Base-by-base conservation (phyloP, 2,888 invertebrate genomes). In the Alitta virens region DNA sequence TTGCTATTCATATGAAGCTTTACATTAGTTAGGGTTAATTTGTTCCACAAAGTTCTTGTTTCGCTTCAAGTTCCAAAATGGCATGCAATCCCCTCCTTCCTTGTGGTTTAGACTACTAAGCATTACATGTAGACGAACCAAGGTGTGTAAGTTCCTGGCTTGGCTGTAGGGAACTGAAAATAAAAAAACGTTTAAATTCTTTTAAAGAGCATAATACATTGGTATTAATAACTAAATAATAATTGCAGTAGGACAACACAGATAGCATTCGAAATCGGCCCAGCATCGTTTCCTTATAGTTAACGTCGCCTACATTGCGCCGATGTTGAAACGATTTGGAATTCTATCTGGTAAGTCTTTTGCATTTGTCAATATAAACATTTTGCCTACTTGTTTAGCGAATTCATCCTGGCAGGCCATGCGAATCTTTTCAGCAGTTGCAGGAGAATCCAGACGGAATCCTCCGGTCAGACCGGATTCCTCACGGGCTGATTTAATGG, bases 361-460 rank as follows among this genome's bases (percentile, higher is more conserved):
- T 18, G 9, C 2, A 24, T 7, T 43, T 21, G 5, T n/a, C 26
- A 23, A 9, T 54, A 12, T 16, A 21, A 23, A 25, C 7, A 18
- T 26, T 25, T 21, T 23, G 18, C 50, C 61, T 68, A 93, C 92
- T 87, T 89, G 88, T 65, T 86, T 82, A 1, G 90, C 91, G 64
- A 95, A 89, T 70, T 88, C 85, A 80, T 97, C 96, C 71, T 87
- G 85, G 75, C 95, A 96, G 16, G 91, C 91, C 89, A 94, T 89
- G 56, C 96, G 87, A 72, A 97, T 93, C 64, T 89, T 86, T 25
- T 92, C 92, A 0, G 92, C 87, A 0, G 95, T 95, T 0, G 94
- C 93, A 2, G 96, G 97, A 3, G 92, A 87, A 74, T 92, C 88
- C 3, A 80, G 58, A 42, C 83, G 79, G 78, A 92, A 92, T 24